Evolutionary conservation across 1,140 invertebrate genomes (phyloP), one percentile per base, ranked within the genome.

Genomic region (Papilio dardanus): DNA sequence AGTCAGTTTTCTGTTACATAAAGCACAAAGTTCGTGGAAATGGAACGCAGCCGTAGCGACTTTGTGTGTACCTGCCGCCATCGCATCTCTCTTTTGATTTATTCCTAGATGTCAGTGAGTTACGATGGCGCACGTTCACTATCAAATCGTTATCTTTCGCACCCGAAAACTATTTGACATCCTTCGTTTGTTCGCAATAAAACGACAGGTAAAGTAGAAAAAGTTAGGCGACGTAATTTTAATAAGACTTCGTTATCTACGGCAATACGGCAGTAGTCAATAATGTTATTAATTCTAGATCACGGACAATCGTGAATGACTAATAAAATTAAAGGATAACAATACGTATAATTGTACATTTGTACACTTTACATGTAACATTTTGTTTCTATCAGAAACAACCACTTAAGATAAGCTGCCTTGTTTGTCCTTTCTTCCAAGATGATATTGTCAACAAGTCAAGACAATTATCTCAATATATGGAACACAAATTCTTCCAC

Each of bases 401-500:
- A 21, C 21, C 19, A 24, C 40, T 19, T n/a, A 46, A 62, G 54
- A 28, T 62, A 62, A 62, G 24, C 24, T 62, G 21, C 54, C n/a
- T 50, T 62, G 21, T 30, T 62, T 62, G 54, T 62, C 21, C 21
- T 62, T 62, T 28, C 54, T 62, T 62, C 54, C 54, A 69, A 40
- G 42, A 21, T 67, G 21, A 66, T 35, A 40, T 21, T 12, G 19
- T 21, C 33, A 69, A 40, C 10, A 6, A 69, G 7, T 69, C 37
- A 71, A 75, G 77, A 80, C 83, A 85, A 83, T 84, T 80, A 82
- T 76, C 54, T 75, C 77, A 79, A 85, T 74, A 78, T 69, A 73
- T 79, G 77, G 77, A 78, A 79, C 78, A 50, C 69, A 80, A 84
- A 91, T 91, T 86, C 84, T 84, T 87, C 66, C 87, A 89, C 89